Percentiles rank a stretch among this genome's conserved stretches.
phyloP scores from a whole-genome alignment of 2,113 vertebrate species.

The Hippocampus abdominalis region DNA sequence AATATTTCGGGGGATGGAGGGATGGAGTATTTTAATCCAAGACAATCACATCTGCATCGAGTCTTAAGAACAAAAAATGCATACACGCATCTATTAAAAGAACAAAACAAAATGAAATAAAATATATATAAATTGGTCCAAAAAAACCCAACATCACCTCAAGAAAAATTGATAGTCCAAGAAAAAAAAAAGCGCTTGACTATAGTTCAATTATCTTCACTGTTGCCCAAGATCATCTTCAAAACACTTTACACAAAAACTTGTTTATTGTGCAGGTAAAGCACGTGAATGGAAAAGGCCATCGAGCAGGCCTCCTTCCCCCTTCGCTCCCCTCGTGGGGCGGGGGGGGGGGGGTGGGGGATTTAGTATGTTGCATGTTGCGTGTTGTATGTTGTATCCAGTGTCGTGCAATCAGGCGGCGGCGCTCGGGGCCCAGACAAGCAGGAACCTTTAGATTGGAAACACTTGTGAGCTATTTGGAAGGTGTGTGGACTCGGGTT shows the following conservation, averaged over 20 bases:
- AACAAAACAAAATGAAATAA: neutral
- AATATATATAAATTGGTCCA: neutral
- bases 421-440: slow-evolving; percentile 66
- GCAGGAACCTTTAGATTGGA: slow-evolving; percentile 78
- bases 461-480: slow-evolving; percentile 75
- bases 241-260: slow-evolving; percentile 35
- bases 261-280: slow-evolving; percentile 54
- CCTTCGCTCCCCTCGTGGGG: neutral
- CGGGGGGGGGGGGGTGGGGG: too few species aligned
- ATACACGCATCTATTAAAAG: neutral
- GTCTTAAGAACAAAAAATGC: neutral
- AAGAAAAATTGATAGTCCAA: neutral
- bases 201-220: slow-evolving; percentile 37
- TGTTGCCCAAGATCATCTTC: slow-evolving; percentile 20
- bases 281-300: slow-evolving; percentile 8
- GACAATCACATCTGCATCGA: neutral
- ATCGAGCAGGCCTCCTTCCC: too few species aligned
- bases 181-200: neutral
- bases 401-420: slow-evolving; percentile 68
- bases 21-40: neutral
- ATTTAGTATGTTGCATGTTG: slow-evolving; percentile 38
- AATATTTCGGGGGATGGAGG: neutral
- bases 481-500: slow-evolving; percentile 63
- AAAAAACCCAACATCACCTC: too few species aligned
- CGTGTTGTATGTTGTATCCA: slow-evolving; percentile 65